Percentiles rank a stretch among this genome's conserved stretches.
phyloP scores from a whole-genome alignment of 2,888 invertebrate genomes.

The Allacma fusca region DNA sequence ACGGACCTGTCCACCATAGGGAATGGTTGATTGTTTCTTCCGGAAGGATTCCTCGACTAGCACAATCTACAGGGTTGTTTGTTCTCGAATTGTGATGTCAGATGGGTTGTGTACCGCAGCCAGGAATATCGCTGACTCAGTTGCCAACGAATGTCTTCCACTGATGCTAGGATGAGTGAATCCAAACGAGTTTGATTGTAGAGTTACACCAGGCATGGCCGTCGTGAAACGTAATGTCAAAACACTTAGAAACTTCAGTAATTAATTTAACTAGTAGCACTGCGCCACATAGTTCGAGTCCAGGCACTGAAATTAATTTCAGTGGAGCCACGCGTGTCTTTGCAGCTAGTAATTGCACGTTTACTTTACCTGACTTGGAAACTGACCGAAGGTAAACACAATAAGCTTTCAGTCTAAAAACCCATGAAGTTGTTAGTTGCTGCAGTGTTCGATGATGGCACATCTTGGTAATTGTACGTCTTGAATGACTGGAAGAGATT shows the following conservation, averaged over 20 bases:
- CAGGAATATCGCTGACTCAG: slow-evolving; percentile 56
- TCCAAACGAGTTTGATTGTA: too few relatives aligned
- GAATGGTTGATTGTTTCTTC: background rate
- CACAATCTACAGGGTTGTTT: slow-evolving; percentile 61
- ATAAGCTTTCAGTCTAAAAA: slow-evolving; percentile 30
- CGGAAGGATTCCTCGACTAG: slow-evolving; percentile 43
- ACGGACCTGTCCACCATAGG: slow-evolving; percentile 38
- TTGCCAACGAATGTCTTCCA: slow-evolving; percentile 61
- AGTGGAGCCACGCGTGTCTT: slow-evolving; percentile 37
- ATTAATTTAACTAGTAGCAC: background rate
- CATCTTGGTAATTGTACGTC: slow-evolving; percentile 14
- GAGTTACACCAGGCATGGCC: slow-evolving; percentile 62
- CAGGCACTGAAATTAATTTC: background rate
- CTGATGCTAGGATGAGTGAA: too few relatives aligned
- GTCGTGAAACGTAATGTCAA: background rate
- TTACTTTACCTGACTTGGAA: background rate
- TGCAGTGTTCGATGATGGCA: background rate
- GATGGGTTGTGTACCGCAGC: background rate
- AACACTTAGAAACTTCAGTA: background rate
- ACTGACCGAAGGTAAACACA: slow-evolving; percentile 15
- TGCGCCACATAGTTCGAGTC: slow-evolving; percentile 26
- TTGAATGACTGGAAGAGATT: background rate
- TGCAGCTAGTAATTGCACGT: background rate
- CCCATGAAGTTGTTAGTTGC: slow-evolving; percentile 10
- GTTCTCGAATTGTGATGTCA: slow-evolving; percentile 59